These are phyloP conservation scores for Troglohyphantes excavatus DNA, from an alignment of 2,888 invertebrate genomes.

Conservation along the genomic window DNA sequence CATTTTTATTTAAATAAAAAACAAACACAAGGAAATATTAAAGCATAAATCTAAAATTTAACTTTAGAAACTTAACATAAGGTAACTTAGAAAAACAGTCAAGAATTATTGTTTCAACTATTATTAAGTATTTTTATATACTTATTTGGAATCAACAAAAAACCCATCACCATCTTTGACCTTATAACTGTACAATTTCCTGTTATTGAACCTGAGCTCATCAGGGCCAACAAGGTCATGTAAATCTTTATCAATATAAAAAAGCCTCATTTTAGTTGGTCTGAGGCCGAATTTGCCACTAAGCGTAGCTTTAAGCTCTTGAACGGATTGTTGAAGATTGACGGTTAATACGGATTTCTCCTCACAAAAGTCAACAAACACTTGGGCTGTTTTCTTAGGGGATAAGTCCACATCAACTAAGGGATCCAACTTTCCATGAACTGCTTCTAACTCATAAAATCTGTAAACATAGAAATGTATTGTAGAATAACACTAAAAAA, in stretches of 20 bases:
- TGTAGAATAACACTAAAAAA: background rate
- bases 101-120: background rate
- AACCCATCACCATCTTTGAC: slow-evolving; percentile 95
- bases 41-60: background rate
- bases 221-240: slow-evolving; percentile 84
- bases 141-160: slow-evolving; percentile 87
- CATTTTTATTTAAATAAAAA: too few species aligned
- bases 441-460: slow-evolving; percentile 90
- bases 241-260: slow-evolving; percentile 91
- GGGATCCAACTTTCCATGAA: slow-evolving; percentile 95
- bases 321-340: slow-evolving; percentile 89
- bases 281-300: slow-evolving; percentile 92
- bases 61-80: slow-evolving; percentile 40
- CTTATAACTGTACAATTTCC: slow-evolving; percentile 95
- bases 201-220: slow-evolving; percentile 93
- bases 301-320: slow-evolving; percentile 85
- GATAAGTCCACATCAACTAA: slow-evolving; percentile 92
- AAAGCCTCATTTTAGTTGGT: slow-evolving; percentile 92
- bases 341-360: slow-evolving; percentile 84
- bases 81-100: slow-evolving; percentile 22
- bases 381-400: slow-evolving; percentile 88
- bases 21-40: too few species aligned
- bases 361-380: slow-evolving; percentile 90
- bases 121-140: background rate
- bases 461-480: slow-evolving; percentile 84